Evolutionary conservation across 2,797 vertebrate genomes (phyloP), one percentile per base, ranked within the genome.

Genomic region (Nannoperca obscura): DNA sequence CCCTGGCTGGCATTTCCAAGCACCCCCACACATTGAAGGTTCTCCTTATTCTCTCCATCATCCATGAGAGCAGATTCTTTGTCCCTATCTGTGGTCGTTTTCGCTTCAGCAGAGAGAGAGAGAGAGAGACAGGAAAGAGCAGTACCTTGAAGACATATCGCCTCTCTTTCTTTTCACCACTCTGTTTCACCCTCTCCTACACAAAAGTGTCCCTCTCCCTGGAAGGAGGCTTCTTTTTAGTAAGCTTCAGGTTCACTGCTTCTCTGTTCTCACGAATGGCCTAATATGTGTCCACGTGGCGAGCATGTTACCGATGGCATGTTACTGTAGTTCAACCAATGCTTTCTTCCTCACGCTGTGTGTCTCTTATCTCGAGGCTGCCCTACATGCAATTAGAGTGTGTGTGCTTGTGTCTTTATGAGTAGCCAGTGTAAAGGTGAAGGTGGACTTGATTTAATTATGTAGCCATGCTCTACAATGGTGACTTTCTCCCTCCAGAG

Each of bases 391-490:
- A 65, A 36, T 67, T 77, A 72, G 15, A 58, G 46, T 7, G 42
- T 13, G 42, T 13, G 42, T 22, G 50, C 74, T 58, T 62, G 74
- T 80, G 55, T 80, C 71, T 78, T 40, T 12, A 52, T 11, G 57
- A 86, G 66, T 68, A 53, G 64, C 73, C 67, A 19, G 76, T 70
- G 76, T 72, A 70, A 89, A 86, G 86, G 86, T 92, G 82, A 89
- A 80, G 76, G 86, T 78, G 82, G 77, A 62, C 72, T 70, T 81
- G 59, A 80, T 87, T 89, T 88, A 91, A 90, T 92, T 74, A 91
- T 61, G 76, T 66, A 52, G 78, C 36, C 42, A 22, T 63, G 78
- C 60, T 76, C 76, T 65, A 61, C 67, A 58, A 11, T 8, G 52
- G 71, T 30, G 59, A 71, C 74, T 66, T 72, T 67, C 30, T 68